Evolutionary conservation across 2,888 invertebrate genomes (phyloP).

Genomic region (Fragum sueziense): DNA sequence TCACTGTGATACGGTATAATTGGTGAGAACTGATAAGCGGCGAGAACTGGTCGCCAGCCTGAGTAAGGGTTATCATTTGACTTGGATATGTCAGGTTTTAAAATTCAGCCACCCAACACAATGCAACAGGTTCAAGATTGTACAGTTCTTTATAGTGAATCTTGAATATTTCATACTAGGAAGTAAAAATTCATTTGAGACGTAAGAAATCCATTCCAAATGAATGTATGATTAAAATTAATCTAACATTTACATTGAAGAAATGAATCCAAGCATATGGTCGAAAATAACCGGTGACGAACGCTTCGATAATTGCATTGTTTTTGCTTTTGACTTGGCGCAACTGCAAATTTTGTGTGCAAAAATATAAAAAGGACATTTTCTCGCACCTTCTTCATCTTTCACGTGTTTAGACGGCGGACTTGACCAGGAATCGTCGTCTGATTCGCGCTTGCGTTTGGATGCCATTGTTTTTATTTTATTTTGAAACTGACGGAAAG

Average conservation of each 20-base stretch:
- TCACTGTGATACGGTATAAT: not conserved
- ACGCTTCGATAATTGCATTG: not conserved
- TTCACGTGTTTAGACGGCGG: conserved; percentile 37
- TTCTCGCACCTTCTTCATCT: conserved; percentile 44
- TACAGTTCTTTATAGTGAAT: too few species aligned
- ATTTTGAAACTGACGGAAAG: not conserved
- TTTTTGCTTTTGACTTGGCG: not conserved
- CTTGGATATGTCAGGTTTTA: too few species aligned
- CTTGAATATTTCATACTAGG: too few species aligned
- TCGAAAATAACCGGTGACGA: not conserved
- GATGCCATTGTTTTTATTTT: conserved; percentile 39
- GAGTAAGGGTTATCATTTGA: too few species aligned
- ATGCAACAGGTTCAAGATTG: too few species aligned
- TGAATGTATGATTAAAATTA: too few species aligned
- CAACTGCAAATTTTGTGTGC: not conserved
- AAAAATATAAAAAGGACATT: not conserved
- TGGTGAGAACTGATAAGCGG: too few species aligned
- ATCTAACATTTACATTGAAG: not conserved
- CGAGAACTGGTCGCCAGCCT: not conserved
- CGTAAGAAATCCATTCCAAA: too few species aligned
- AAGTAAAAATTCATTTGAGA: too few species aligned
- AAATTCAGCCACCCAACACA: too few species aligned
- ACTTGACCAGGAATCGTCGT: conserved; percentile 34
- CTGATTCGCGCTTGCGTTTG: conserved; percentile 46
- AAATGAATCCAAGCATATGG: not conserved